Base-by-base conservation (phyloP, 2,113 vertebrate species). In the Rhinolophus sinicus region DNA sequence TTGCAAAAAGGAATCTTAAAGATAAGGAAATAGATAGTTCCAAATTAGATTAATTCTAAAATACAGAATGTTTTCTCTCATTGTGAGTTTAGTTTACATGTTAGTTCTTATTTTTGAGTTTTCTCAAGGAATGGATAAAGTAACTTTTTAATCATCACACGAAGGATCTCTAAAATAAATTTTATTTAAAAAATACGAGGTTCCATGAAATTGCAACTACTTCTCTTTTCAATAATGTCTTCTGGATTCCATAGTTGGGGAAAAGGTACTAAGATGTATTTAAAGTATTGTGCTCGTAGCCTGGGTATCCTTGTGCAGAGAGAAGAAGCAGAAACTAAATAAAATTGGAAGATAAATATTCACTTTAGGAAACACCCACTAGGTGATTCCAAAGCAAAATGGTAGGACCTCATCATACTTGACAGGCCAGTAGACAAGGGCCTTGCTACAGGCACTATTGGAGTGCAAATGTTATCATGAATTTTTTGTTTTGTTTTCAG, bases 1-100 rank as follows among this genome's bases (percentile, higher is more conserved):
- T 47, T 92, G 22, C 40, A 69, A 84, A 21, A 58, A 84, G 16
- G 30, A 72, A 5, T 52, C 60, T 76, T 72, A 69, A 19, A 44
- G 24, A 81, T 93, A 35, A 93, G 19, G 30, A 77, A 88, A 65
- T 85, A 13, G 13, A 9, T 69, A 7, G 35, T 89, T 89, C 35
- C 54, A 92, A 90, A 73, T 35, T 65, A 90, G 5, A 87, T 95
- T 6, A 87, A 65, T 83, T 96, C 47, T 88, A 69, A 90, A 70
- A 62, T 69, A 73, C 1, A 81, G 54, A 62, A 67, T 56, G 6
- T 22, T 90, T 78, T 67, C 33, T 82, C 38, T 70, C 38, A 65
- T 12, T 72, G 75, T 12, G 38, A 56, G 40, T 76, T 33, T 2
- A 62, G n/a, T 69, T 47, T 87, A 40, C 3, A 52, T 50, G 64